Percentiles rank a stretch among this genome's conserved stretches.
Evolutionary conservation across 2,797 vertebrate species (phyloP).

Genomic region (Ctenochaetus hawaiiensis): DNA sequence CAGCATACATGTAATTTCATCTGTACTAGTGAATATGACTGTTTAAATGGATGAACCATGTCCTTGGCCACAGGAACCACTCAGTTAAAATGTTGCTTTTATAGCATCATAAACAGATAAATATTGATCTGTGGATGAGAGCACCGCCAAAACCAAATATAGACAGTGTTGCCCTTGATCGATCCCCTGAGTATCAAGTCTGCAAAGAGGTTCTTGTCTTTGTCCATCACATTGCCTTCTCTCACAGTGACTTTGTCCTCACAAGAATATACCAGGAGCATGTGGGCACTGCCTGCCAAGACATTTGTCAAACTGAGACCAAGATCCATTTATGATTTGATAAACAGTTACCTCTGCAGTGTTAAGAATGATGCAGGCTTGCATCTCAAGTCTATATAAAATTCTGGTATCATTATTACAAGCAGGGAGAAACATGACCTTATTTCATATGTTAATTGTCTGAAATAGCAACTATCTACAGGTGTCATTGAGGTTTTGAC

Average conservation of each 20-base stretch:
- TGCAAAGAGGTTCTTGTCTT: constrained; percentile 49
- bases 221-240: constrained; percentile 46
- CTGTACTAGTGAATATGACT: constrained; percentile 41
- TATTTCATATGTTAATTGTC: neutral
- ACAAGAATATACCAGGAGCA: constrained; percentile 30
- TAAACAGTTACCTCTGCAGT: constrained; percentile 22
- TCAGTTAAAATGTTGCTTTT: constrained; percentile 58
- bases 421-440: neutral
- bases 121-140: constrained; percentile 66
- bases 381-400: constrained; percentile 8
- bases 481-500: neutral
- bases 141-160: constrained; percentile 54
- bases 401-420: constrained; percentile 21
- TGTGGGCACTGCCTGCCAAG: constrained; percentile 37
- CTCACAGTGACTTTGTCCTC: constrained; percentile 49
- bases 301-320: constrained; percentile 55
- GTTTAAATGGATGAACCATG: constrained; percentile 47
- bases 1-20: constrained; percentile 45
- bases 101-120: constrained; percentile 74
- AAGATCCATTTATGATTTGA: constrained; percentile 49
- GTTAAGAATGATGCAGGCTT: constrained; percentile 16
- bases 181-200: constrained; percentile 49
- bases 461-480: neutral
- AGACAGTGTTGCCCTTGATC: constrained; percentile 58
- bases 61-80: constrained; percentile 67